Conservation (phyloP, 2,888 invertebrate species). For the Notocelia uddmanniana region DNA sequence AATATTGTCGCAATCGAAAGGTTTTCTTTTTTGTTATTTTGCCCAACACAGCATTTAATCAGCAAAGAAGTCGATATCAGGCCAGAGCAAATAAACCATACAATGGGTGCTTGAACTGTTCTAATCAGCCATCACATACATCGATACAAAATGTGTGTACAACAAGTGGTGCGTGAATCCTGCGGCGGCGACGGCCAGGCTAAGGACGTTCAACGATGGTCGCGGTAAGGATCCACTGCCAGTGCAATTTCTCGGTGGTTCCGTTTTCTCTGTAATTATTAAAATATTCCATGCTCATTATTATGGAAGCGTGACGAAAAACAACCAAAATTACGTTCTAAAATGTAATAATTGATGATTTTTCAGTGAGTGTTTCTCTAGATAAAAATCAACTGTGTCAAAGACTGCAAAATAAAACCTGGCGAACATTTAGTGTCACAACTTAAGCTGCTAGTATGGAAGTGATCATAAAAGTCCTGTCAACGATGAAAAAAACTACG, state of each 20-base stretch:
- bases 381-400: no score
- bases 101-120: constrained; percentile 20
- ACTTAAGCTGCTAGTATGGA: no score
- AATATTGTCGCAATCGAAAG: not conserved
- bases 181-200: constrained; percentile 55
- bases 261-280: constrained; percentile 72
- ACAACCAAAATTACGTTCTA: not conserved
- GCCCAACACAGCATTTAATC: constrained; percentile 17
- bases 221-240: constrained; percentile 59
- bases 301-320: not conserved
- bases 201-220: constrained; percentile 58
- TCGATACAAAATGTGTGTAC: constrained; percentile 66
- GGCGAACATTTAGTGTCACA: no score
- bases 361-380: no score
- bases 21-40: constrained; percentile 3
- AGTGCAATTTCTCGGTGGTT: constrained; percentile 76
- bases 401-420: no score
- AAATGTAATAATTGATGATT: no score
- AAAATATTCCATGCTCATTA: not conserved
- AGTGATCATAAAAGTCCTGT: no score
- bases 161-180: constrained; percentile 60
- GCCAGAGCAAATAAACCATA: constrained; percentile 37
- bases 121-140: constrained; percentile 37
- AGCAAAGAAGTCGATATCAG: constrained; percentile 24
- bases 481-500: no score